Percentiles rank a stretch among this genome's conserved stretches.
Conservation (phyloP, 2,888 invertebrate genomes). For the Acanthosepion pharaonis region DNA sequence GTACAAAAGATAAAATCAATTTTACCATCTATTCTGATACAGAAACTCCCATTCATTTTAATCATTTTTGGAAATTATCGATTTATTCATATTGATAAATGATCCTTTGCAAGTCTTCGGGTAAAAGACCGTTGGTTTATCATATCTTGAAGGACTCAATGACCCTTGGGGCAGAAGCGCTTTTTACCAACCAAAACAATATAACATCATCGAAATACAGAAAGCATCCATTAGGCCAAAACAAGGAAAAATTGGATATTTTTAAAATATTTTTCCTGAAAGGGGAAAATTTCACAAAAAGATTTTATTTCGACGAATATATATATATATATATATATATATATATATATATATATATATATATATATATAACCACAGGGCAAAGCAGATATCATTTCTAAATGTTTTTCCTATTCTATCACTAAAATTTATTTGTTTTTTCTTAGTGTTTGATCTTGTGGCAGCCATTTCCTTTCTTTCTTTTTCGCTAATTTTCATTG, state of each 20-base stretch:
- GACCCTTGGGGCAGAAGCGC: neutral
- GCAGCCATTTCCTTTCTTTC: neutral
- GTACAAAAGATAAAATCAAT: neutral
- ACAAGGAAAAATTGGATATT: neutral
- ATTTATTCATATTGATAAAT: neutral
- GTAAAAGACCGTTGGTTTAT: neutral
- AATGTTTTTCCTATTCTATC: no score
- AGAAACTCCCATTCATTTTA: neutral
- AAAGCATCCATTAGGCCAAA: neutral
- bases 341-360: no score
- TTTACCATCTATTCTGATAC: neutral
- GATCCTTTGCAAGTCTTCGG: neutral
- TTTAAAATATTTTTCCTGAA: neutral
- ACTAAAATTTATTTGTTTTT: neutral
- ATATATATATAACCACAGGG: no score
- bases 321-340: no score
- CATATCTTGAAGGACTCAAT: neutral
- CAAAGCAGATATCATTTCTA: no score
- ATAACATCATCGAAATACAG: neutral
- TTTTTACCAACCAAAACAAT: neutral
- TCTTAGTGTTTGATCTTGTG: neutral
- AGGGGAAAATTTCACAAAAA: neutral
- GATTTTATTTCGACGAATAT: neutral
- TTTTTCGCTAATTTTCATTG: neutral
- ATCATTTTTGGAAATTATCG: no score